These are phyloP conservation scores for Kradibia gibbosae DNA, from an alignment of 1,140 invertebrate species.

Conservation along the genomic window DNA sequence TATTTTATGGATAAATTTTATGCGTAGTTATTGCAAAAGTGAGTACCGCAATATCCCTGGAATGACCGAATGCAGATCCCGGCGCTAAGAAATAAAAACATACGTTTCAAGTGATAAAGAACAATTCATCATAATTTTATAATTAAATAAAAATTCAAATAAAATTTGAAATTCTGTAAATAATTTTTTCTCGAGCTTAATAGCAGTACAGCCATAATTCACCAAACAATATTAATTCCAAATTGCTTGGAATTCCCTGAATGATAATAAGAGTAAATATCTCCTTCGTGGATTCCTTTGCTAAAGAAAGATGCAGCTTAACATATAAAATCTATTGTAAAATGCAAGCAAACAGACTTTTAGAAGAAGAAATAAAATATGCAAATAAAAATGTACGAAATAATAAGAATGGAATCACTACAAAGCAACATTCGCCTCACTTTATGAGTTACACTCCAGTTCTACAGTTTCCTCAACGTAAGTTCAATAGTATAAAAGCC, in stretches of 20 bases:
- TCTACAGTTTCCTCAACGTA: background rate
- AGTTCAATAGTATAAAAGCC: background rate
- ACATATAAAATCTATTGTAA: background rate
- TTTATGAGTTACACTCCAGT: background rate
- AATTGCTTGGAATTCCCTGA: background rate
- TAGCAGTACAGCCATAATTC: background rate
- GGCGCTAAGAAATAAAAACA: too few relatives aligned
- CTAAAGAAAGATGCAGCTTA: background rate
- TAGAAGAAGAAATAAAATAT: conserved; percentile 3
- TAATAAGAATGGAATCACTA: background rate
- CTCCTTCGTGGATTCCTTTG: background rate
- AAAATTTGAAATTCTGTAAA: too few relatives aligned
- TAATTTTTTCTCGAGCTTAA: background rate
- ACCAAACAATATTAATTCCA: background rate
- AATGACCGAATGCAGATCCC: too few relatives aligned
- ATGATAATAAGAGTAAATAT: background rate
- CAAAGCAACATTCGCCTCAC: background rate
- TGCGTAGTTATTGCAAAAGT: too few relatives aligned
- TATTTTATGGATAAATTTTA: too few relatives aligned
- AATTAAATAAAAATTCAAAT: too few relatives aligned
- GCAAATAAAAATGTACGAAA: background rate
- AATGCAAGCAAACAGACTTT: background rate
- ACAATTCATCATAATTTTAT: too few relatives aligned
- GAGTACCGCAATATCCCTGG: too few relatives aligned
- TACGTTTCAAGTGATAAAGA: too few relatives aligned